phyloP scores from a whole-genome alignment of 2,797 vertebrate species.

The Darevskia nairensis region DNA sequence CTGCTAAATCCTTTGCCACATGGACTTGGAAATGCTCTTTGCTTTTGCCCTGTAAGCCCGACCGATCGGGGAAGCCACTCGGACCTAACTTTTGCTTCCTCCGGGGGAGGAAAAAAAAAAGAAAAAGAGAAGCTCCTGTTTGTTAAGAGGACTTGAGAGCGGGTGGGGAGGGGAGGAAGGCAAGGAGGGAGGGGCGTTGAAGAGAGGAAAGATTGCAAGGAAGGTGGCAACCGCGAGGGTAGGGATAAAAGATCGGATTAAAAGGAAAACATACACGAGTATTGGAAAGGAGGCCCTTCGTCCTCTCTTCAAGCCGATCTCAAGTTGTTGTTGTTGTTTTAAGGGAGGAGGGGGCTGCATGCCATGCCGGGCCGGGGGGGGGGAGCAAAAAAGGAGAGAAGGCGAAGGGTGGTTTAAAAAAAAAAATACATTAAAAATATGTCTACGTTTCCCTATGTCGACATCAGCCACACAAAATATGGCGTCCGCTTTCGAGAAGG shows the following conservation, averaged over 20 bases:
- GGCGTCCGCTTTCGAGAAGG: constrained; percentile 98
- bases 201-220: neutral
- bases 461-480: constrained; percentile 95
- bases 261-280: too few species aligned
- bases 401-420: neutral
- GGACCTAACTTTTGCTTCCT: constrained; percentile 75
- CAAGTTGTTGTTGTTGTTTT: constrained; percentile 28
- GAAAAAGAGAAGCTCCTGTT: neutral
- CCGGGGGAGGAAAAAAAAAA: neutral
- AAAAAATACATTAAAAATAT: constrained; percentile 75
- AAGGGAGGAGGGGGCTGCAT: neutral
- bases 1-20: constrained; percentile 1
- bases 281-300: neutral
- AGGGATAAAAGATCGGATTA: neutral
- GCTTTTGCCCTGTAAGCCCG: constrained; percentile 35
- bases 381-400: constrained; percentile 25
- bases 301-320: constrained; percentile 12
- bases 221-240: neutral
- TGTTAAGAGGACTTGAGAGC: constrained; percentile 50
- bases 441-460: constrained; percentile 93
- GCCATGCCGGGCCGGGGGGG: neutral
- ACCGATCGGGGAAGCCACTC: constrained; percentile 46
- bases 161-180: neutral
- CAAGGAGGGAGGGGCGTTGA: constrained; percentile 21
- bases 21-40: constrained; percentile 28